Base-by-base conservation (phyloP, 2,888 invertebrate species). In the Biston betularia region DNA sequence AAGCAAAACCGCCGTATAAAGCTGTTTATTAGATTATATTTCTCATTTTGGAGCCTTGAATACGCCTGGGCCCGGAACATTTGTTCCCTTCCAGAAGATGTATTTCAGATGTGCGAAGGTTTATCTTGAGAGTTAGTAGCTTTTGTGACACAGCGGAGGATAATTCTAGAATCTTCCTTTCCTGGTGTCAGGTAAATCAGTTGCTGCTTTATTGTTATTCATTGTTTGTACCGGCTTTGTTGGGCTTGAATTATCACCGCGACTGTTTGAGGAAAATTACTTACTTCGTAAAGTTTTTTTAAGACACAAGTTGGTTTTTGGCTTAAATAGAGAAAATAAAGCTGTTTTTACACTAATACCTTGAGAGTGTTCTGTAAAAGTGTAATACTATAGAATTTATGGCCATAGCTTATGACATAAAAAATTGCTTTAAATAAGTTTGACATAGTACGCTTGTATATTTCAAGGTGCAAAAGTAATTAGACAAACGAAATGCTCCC, bases 51-150 rank as follows among this genome's bases (percentile, higher is more conserved):
- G 33, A 12, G 34, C 33, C 50, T 34, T 56, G 12, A 50, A 10
- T 57, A 44, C 62, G 50, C 14, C 38, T n/a, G 10, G 12, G 42
- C 78, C 33, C 33, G 74, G 79, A 81, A 84, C 87, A 87, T 91
- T 90, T 89, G 88, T 90, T 87, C 84, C 83, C 84, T 89, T 90
- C 90, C 86, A 85, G 83, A 86, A 89, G 90, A 90, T 88, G 85
- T 84, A 86, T 90, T 90, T 86, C 80, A 83, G 87, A 89, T 86
- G 88, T 84, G 86, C 82, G 81, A 82, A 82, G 84, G 88, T 88
- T 88, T 89, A 87, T 90, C 88, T 89, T 79, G 65, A 68, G 79
- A 85, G 84, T 79, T 85, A 79, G 80, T 78, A 78, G 77, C 75
- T 75, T 74, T 76, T 63, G 78, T 15, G 78, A 82, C 78, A 81